These are phyloP conservation scores for Cephus sareptanus DNA, from an alignment of 2,888 invertebrate species.

Conservation along the genomic window DNA sequence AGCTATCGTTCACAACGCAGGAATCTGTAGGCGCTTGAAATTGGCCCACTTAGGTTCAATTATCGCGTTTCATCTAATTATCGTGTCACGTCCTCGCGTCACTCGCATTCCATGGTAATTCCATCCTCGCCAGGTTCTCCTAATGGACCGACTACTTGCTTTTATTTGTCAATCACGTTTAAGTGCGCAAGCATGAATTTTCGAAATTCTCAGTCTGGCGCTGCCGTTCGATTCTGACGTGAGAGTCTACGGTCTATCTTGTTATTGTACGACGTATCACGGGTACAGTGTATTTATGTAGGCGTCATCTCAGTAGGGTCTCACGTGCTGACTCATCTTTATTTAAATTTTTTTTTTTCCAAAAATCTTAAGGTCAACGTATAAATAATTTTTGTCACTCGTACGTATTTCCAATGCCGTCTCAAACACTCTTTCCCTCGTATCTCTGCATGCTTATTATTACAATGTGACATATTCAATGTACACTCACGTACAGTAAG, in stretches of 20 bases:
- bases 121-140: background rate
- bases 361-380: background rate
- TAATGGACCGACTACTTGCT: background rate
- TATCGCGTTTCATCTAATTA: background rate
- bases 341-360: background rate
- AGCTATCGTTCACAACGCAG: background rate
- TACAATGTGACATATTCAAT: no score
- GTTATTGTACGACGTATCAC: background rate
- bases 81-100: background rate
- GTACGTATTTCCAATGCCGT: no score
- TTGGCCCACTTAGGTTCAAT: conserved; percentile 5
- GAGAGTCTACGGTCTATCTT: background rate
- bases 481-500: no score
- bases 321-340: background rate
- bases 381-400: background rate
- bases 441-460: no score
- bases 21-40: conserved; percentile 1
- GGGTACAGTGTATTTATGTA: background rate
- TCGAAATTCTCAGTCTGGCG: background rate
- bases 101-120: conserved; percentile 5
- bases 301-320: background rate
- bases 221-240: background rate
- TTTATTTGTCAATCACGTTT: background rate
- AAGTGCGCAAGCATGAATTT: background rate
- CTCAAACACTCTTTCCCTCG: no score